phyloP scores from a whole-genome alignment of 2,113 vertebrate species.

The Anser cygnoides region DNA sequence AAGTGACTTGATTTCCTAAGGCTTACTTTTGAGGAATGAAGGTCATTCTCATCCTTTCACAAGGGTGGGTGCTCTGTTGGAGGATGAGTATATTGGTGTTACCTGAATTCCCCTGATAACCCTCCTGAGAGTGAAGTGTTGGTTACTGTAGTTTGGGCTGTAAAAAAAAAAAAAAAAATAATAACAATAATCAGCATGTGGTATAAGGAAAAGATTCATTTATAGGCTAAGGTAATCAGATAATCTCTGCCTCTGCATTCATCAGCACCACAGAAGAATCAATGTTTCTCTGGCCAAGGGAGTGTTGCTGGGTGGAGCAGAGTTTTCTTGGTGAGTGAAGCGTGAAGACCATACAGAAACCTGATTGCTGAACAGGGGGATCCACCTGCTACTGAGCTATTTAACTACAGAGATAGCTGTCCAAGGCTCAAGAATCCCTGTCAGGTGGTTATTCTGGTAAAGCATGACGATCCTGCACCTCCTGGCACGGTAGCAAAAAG shows the following conservation, averaged over 20 bases:
- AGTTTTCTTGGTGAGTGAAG: background rate
- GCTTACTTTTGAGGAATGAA: background rate
- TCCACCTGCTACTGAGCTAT: background rate
- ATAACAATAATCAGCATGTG: background rate
- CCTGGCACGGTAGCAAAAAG: rapidly evolving
- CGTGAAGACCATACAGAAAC: background rate
- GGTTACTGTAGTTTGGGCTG: background rate
- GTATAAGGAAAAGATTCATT: background rate
- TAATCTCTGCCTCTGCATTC: background rate
- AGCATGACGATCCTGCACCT: background rate
- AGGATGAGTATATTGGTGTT: background rate
- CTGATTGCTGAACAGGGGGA: background rate
- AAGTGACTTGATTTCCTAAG: background rate
- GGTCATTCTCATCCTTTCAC: background rate
- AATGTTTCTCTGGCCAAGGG: background rate
- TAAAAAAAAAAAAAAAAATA: background rate
- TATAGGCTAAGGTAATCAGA: background rate
- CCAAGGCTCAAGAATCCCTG: background rate
- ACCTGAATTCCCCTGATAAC: background rate
- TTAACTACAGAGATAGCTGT: background rate
- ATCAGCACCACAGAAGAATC: background rate
- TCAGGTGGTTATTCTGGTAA: background rate
- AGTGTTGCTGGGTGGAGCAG: background rate
- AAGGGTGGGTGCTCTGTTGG: background rate
- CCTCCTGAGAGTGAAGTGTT: background rate